These are phyloP conservation scores for Phoeniculus purpureus DNA, from an alignment of 2,797 vertebrate species.

Conservation along the genomic window DNA sequence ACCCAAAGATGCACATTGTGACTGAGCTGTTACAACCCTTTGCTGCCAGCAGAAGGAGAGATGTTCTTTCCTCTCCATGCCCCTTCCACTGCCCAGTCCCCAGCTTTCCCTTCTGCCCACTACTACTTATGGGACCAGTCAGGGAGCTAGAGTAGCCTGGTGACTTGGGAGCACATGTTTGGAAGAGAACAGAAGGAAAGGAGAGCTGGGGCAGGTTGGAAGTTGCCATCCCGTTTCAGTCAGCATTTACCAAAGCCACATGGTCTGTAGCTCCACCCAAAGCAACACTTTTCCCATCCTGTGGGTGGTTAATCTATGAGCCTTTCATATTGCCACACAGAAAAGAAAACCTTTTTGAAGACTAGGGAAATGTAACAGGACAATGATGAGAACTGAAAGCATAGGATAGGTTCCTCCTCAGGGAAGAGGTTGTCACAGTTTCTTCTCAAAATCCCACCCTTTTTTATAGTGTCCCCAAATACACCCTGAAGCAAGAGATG, in stretches of 20 bases:
- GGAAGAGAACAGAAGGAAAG: not conserved
- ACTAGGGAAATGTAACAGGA: not conserved
- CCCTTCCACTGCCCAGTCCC: not conserved
- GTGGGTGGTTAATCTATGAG: not conserved
- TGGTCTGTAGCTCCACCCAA: not conserved
- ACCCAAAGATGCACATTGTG: not conserved
- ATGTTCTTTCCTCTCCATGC: not conserved
- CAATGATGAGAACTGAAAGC: not conserved
- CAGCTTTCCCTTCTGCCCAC: not conserved
- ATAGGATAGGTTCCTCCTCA: not conserved
- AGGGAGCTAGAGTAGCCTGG: fast-evolving
- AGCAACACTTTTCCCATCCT: not conserved
- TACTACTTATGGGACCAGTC: fast-evolving
- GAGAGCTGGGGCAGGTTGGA: not conserved
- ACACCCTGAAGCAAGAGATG: not conserved
- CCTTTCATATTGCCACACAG: not conserved
- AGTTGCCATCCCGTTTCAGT: not conserved
- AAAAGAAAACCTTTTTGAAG: not conserved
- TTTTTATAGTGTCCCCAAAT: not conserved
- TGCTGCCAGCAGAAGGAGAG: not conserved
- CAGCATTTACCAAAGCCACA: not conserved
- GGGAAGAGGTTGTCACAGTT: not conserved
- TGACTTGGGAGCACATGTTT: not conserved
- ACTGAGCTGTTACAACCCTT: not conserved
- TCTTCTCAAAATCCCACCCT: not conserved